Evolutionary conservation across 2,113 vertebrate genomes (phyloP), one percentile per base, ranked within the genome.

Genomic region (Zonotrichia leucophrys): DNA sequence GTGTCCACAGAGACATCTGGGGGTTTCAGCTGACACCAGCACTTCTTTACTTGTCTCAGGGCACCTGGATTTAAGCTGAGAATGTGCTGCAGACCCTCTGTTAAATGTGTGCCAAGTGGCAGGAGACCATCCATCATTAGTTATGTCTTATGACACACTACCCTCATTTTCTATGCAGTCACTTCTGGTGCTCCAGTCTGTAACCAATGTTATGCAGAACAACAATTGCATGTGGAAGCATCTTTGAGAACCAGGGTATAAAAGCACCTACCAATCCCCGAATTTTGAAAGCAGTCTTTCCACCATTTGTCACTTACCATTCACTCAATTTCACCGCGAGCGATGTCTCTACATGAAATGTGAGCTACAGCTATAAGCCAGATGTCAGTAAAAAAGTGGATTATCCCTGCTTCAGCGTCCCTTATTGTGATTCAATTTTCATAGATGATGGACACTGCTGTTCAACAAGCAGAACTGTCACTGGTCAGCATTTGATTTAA

Each of bases 341-440:
- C 0, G 0, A 86, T 80, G 79, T 52, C 59, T 82, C 77, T 88
- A 37, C 64, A 56, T 92, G 76, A 91, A 81, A 88, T 70, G 72
- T 70, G 72, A 94, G 59, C 72, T 75, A 75, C 24, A 80, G 42
- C 64, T 88, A 22, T 87, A 92, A 83, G 28, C 39, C 63, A 88
- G 56, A 77, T 94, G 87, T 88, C 92, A 93, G 87, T 88, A 74
- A 76, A 88, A 85, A 91, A 74, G 72, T 92, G 68, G 84, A 88
- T 95, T 95, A 91, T 88, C 79, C 50, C 68, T 77, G 63, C 70
- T 92, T 88, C 82, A 92, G 59, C 2, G 2, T 95, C 55, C 47
- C 60, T 89, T 92, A 81, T 90, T 93, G 72, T 94, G 63, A 81
- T 91, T 95, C 75, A 80, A 18, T 95, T 94, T 92, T 70, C 0